Base-by-base conservation (phyloP, 2,797 vertebrate species). In the Scleropages formosus region DNA sequence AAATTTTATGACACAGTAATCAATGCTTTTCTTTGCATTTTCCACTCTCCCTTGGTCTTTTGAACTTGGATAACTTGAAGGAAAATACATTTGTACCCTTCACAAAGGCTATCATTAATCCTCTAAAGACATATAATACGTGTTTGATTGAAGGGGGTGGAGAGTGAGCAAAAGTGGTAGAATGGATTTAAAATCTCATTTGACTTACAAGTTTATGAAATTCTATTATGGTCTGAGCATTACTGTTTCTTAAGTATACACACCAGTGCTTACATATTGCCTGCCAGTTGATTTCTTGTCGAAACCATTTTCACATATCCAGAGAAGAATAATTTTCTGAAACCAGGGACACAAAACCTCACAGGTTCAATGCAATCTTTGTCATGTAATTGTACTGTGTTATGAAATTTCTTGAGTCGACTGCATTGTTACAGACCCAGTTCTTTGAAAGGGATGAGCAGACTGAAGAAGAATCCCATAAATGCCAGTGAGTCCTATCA, bases 351-450 rank as follows among this genome's bases (percentile, higher is more conserved):
- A 58, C 68, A 56, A 26, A 71, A 71, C 68, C 31, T 71, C 49
- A 56, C 46, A 4, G 51, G 49, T 51, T 71, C 15, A 49, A 56
- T 24, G 47, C 51, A 56, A 58, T 71, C 51, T 27, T 31, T 58
- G 51, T 49, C 68, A 47, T 56, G 51, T 71, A 71, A 71, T 58
- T 24, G 31, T 56, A 71, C 10, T 47, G 47, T 71, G 51, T 71
- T 68, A 56, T 71, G 68, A 71, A 71, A 71, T 56, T 53, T 71
- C 51, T 71, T 26, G 24, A 71, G 27, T 56, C 26, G 56, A 56
- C 49, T n/a, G 12, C 47, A 49, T 24, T 27, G 24, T 53, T 68
- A 44, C 44, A 53, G 22, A 70, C 22, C 67, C 70, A 20, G 51
- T 47, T 71, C 46, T 53, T 56, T n/a, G 49, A 56, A 71, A 71